Percentiles rank a stretch among this genome's conserved stretches.
phyloP scores from a whole-genome alignment of 2,888 invertebrate genomes.

The Apamea sordens region DNA sequence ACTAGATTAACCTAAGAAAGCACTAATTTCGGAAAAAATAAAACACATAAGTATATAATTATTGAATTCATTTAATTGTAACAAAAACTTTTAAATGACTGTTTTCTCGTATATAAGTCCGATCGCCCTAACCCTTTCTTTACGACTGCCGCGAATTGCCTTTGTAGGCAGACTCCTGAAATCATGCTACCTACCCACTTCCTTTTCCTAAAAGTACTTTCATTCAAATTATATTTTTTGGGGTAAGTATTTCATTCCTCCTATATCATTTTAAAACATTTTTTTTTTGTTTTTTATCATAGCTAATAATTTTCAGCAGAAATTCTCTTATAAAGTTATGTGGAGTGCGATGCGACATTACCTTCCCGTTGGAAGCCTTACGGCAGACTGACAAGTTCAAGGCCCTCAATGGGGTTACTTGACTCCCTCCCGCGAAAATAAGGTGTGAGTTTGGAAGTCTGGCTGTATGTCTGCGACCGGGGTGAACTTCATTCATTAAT shows the following conservation, averaged over 20 bases:
- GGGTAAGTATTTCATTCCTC: too few relatives aligned
- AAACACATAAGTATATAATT: too few relatives aligned
- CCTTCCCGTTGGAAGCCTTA: neutral
- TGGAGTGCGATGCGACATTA: neutral
- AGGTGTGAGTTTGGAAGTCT: neutral
- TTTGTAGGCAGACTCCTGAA: neutral
- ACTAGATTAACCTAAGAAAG: too few relatives aligned
- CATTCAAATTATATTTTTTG: neutral
- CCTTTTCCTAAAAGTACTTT: neutral
- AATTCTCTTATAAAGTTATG: neutral
- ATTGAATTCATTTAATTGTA: too few relatives aligned
- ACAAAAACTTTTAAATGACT: too few relatives aligned
- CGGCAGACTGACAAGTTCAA: slow-evolving; percentile 13
- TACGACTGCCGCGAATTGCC: neutral
- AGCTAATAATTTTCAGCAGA: neutral
- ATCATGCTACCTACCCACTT: neutral
- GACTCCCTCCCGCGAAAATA: neutral
- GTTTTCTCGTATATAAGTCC: too few relatives aligned
- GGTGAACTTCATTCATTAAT: slow-evolving; percentile 6
- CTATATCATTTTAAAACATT: neutral
- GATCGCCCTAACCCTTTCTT: too few relatives aligned
- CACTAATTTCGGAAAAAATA: too few relatives aligned
- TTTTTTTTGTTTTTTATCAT: too few relatives aligned
- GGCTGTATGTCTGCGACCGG: neutral
- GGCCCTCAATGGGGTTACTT: neutral